Conservation (phyloP, 2,888 invertebrate genomes). For the Papilio gigon region DNA sequence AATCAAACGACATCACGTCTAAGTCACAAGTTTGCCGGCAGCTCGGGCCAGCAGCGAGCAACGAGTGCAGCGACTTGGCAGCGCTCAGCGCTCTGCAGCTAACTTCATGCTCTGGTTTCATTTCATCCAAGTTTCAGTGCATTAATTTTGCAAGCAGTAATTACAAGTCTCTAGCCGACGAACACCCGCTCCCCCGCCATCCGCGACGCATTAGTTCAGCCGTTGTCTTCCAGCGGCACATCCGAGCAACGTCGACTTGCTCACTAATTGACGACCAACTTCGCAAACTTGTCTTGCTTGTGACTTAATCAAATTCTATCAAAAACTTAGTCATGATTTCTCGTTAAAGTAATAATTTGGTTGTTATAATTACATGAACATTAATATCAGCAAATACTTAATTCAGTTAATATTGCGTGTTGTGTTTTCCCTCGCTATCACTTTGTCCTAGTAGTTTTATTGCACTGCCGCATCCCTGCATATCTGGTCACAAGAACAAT, state of each 20-base stretch:
- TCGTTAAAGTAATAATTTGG: neutral
- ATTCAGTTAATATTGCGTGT: neutral
- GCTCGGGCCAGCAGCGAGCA: slow-evolving; percentile 25
- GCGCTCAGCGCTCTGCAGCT: slow-evolving; percentile 56
- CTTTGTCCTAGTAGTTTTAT: neutral
- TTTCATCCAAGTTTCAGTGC: slow-evolving; percentile 79
- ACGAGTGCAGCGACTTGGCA: slow-evolving; percentile 57
- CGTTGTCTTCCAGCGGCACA: slow-evolving; percentile 67
- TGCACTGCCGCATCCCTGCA: neutral
- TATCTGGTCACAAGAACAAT: neutral
- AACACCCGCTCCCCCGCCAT: slow-evolving; percentile 50
- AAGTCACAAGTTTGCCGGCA: slow-evolving; percentile 58
- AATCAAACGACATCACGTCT: slow-evolving; percentile 53
- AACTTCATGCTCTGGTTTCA: slow-evolving; percentile 77
- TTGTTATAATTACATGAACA: slow-evolving; percentile 1
- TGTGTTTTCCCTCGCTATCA: no score
- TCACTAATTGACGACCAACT: slow-evolving; percentile 70
- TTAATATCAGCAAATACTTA: neutral
- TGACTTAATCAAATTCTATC: slow-evolving; percentile 66
- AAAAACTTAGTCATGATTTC: slow-evolving; percentile 15
- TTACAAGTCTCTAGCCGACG: slow-evolving; percentile 78
- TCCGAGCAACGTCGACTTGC: slow-evolving; percentile 62
- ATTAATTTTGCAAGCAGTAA: slow-evolving; percentile 81
- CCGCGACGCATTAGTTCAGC: slow-evolving; percentile 75
- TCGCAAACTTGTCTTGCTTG: slow-evolving; percentile 66